Conservation (phyloP, 1,140 invertebrate species). For the Saccostrea glomerata region DNA sequence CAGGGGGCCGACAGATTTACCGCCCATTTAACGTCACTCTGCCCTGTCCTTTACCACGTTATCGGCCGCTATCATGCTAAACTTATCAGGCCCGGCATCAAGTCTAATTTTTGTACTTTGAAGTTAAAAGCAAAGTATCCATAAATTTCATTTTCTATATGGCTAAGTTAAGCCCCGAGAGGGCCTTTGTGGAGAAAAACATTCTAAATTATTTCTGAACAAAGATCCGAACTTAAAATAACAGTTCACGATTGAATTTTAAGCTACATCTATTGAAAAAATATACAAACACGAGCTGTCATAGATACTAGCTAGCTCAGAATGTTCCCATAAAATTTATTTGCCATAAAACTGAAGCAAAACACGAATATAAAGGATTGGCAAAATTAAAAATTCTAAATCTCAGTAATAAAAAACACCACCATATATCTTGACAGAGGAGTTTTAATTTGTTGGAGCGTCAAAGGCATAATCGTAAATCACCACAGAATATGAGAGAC, state of each 20-base stretch:
- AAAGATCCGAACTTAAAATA: neutral
- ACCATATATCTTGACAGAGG: neutral
- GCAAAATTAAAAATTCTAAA: constrained; percentile 22
- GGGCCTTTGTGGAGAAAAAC: neutral
- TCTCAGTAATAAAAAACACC: neutral
- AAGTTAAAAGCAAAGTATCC: constrained; percentile 20
- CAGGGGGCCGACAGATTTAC: constrained; percentile 12
- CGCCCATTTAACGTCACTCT: neutral
- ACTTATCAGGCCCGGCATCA: constrained; percentile 12
- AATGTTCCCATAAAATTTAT: constrained; percentile 11
- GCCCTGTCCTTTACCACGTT: neutral
- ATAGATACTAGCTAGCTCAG: neutral
- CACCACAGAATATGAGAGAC: neutral
- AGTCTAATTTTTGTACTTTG: constrained; percentile 31
- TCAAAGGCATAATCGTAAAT: neutral
- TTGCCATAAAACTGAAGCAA: neutral
- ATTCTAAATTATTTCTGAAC: neutral
- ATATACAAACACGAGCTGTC: neutral
- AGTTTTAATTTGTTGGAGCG: constrained; percentile 2
- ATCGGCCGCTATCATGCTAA: constrained; percentile 23
- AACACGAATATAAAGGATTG: neutral
- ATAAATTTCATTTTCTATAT: constrained; percentile 19
- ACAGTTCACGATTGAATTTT: neutral
- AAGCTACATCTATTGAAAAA: neutral
- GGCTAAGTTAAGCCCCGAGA: neutral